Evolutionary conservation across 2,797 vertebrate species (phyloP), one percentile per base, ranked within the genome.

Genomic region (Crenuchus spilurus): DNA sequence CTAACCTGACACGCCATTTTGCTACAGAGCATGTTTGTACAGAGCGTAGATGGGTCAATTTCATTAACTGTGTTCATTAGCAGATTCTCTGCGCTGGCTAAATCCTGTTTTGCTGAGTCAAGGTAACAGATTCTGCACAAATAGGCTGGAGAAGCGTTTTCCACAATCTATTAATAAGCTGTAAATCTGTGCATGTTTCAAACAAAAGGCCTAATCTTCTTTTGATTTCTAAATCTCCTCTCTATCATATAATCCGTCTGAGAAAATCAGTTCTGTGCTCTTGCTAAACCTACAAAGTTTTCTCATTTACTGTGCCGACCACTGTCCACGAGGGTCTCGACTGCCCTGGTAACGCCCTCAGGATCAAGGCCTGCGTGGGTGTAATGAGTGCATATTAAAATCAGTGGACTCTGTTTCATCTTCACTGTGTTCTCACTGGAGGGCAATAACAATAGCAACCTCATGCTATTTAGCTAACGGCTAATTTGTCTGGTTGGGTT

Each of bases 401-500:
- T 20, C 4, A 18, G 16, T 35, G 31, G 41, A 13, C 14, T 33
- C 22, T 30, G 61, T 44, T 28, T 64, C 41, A 64, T 44, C 48
- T 24, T 72, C 26, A 26, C 22, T 33, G 73, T 62, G 74, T 72
- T 24, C 61, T 78, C 30, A 65, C 55, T 4, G 55, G 31, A 58
- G 30, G 37, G 30, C 54, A 31, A 30, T 26, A 10, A 9, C 49
- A 51, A 57, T 18, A 33, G 28, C 55, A 54, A 13, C 28, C 24
- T 10, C 55, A 4, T n/a, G 24, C 31, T 31, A 2, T 33, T 55
- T 18, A 2, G 14, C 28, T 33, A 33, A 33, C n/a, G n/a, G n/a
- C 55, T 55, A 30, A 31, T 55, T 30, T 33, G 24, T 61, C 60
- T 30, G 81, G 78, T 72, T 72, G 78, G 74, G 80, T 84, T 85